Conservation (phyloP, 2,113 vertebrate genomes). For the Thunnus maccoyii region DNA sequence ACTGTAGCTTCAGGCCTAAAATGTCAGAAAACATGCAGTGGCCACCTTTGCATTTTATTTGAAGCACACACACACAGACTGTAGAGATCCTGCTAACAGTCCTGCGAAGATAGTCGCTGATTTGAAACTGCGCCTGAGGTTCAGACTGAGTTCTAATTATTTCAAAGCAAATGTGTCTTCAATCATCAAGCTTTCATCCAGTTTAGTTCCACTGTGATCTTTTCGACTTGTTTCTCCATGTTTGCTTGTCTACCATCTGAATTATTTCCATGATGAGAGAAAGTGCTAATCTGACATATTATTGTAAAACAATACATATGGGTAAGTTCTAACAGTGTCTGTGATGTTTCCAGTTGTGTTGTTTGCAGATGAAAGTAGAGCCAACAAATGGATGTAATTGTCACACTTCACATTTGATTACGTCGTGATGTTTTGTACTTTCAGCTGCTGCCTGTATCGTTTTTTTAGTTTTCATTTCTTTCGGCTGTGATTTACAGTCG, state of each 20-base stretch:
- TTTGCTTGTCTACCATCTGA: neutral
- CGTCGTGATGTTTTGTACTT: neutral
- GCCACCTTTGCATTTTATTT: constrained; percentile 7
- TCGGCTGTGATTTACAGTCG: neutral
- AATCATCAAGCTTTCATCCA: neutral
- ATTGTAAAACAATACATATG: neutral
- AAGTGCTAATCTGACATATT: neutral
- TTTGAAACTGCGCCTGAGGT: neutral
- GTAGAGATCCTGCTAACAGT: neutral
- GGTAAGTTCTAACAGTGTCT: neutral
- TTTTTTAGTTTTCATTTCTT: neutral
- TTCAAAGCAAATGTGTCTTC: neutral
- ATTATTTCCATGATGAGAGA: neutral
- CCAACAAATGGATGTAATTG: neutral
- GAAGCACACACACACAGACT: neutral
- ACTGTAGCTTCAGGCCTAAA: constrained; percentile 18
- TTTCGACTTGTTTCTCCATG: neutral
- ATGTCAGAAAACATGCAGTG: neutral
- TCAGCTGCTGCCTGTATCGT: neutral
- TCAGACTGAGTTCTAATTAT: neutral
- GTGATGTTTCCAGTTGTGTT: neutral
- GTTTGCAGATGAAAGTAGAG: neutral
- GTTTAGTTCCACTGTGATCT: neutral
- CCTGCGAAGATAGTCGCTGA: constrained; percentile 1
- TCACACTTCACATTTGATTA: neutral